Evolutionary conservation across 2,797 vertebrate genomes (phyloP).

Genomic region (Hydrocynus forskahlii): DNA sequence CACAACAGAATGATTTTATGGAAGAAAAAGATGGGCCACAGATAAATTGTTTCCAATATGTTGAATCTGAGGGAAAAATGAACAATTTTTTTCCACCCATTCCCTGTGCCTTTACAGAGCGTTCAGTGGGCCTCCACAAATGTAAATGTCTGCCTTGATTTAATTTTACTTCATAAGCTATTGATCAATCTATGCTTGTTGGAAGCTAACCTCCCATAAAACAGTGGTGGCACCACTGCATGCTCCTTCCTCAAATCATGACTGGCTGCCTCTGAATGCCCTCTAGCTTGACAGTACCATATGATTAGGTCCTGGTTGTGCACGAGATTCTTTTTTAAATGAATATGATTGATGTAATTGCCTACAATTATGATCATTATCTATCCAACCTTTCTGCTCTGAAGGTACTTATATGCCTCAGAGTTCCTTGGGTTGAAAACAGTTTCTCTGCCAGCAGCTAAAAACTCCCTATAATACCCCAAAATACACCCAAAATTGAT

Average conservation of each 20-base stretch:
- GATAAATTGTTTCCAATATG: too few species aligned
- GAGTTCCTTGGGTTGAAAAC: neutral
- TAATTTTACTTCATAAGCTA: neutral
- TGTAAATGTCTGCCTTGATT: neutral
- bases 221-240: neutral
- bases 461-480: neutral
- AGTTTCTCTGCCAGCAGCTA: neutral
- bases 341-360: neutral
- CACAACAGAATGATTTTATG: too few species aligned
- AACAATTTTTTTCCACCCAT: neutral
- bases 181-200: neutral
- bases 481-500: neutral
- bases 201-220: neutral
- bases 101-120: neutral
- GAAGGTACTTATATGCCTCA: neutral
- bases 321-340: neutral
- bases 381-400: neutral
- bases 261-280: neutral
- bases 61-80: neutral
- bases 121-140: neutral
- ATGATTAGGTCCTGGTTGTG: neutral
- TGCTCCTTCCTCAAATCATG: neutral
- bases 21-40: too few species aligned
- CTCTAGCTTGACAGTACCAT: neutral
- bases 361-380: neutral